phyloP scores from a whole-genome alignment of 1,140 invertebrate species.

The Uloborus diversus region DNA sequence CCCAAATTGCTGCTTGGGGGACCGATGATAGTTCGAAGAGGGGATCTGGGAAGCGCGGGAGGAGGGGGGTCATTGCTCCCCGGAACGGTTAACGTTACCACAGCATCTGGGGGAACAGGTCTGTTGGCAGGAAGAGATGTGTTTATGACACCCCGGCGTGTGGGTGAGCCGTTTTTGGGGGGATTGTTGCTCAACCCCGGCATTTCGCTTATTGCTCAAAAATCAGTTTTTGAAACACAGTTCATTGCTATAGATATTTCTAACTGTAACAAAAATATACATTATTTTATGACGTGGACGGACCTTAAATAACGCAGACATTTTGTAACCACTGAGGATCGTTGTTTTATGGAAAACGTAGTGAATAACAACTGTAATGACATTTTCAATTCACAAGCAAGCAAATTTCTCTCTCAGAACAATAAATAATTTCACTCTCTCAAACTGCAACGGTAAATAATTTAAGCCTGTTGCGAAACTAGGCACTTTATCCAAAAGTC shows the following conservation, averaged over 20 bases:
- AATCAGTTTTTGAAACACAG: not conserved
- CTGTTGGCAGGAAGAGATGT: conserved; percentile 7
- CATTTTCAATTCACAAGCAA: not conserved
- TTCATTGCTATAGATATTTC: not conserved
- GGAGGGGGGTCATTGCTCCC: not conserved
- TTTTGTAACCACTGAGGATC: not conserved
- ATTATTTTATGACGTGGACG: not conserved
- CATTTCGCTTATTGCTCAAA: not conserved
- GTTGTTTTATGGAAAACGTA: not conserved
- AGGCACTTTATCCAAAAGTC: not conserved
- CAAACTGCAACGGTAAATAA: not conserved
- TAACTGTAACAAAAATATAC: not conserved
- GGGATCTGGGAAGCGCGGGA: conserved; percentile 16
- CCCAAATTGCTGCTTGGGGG: conserved; percentile 12
- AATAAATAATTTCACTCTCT: not conserved
- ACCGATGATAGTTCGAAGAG: conserved; percentile 41
- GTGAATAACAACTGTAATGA: not conserved
- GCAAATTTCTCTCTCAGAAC: not conserved
- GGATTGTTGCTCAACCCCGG: conserved; percentile 15
- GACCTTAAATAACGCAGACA: not conserved
- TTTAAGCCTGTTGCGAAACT: not conserved
- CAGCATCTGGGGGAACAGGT: conserved; percentile 25
- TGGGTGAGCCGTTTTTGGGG: not conserved
- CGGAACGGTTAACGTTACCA: conserved; percentile 19
- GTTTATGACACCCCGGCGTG: not conserved